A percentile compares a stretch with the other conserved stretches of the same genome.
Evolutionary conservation across 2,797 vertebrate genomes (phyloP).

Genomic region (Onychomys torridus): DNA sequence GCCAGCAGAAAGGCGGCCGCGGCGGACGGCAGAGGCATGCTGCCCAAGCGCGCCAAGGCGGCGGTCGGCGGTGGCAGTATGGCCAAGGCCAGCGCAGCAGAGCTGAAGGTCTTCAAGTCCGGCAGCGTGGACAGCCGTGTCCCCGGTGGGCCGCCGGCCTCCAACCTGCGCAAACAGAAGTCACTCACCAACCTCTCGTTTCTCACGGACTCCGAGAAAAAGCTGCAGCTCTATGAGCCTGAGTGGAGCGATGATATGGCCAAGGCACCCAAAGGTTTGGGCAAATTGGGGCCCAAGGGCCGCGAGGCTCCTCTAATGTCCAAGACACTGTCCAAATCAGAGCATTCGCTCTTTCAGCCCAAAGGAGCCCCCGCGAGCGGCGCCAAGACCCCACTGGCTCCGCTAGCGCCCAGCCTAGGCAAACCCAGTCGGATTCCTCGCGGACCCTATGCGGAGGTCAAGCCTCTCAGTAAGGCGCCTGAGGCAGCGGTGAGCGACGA

Average conservation of each 20-base stretch:
- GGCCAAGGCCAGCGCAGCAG: slow-evolving; percentile 88
- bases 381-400: slow-evolving; percentile 89
- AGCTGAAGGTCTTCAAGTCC: slow-evolving; percentile 88
- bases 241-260: slow-evolving; percentile 94
- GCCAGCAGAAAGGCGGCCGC: slow-evolving; percentile 87
- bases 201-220: slow-evolving; percentile 96
- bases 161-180: slow-evolving; percentile 95
- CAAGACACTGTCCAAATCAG: slow-evolving; percentile 94
- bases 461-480: slow-evolving; percentile 94
- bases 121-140: slow-evolving; percentile 90
- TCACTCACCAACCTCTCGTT: slow-evolving; percentile 96
- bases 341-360: slow-evolving; percentile 95
- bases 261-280: slow-evolving; percentile 85
- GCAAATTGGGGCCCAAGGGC: slow-evolving; percentile 86
- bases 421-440: slow-evolving; percentile 95
- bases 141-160: slow-evolving; percentile 90
- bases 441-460: slow-evolving; percentile 96
- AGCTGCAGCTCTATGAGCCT: slow-evolving; percentile 94
- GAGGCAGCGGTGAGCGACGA: slow-evolving; percentile 90
- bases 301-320: slow-evolving; percentile 89
- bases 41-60: slow-evolving; percentile 89
- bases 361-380: slow-evolving; percentile 86
- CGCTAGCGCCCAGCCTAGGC: slow-evolving; percentile 88
- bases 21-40: slow-evolving; percentile 89
- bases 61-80: slow-evolving; percentile 86